These are phyloP conservation scores for Ctenicera cuprea DNA, from an alignment of 2,888 invertebrate genomes.

Conservation along the genomic window DNA sequence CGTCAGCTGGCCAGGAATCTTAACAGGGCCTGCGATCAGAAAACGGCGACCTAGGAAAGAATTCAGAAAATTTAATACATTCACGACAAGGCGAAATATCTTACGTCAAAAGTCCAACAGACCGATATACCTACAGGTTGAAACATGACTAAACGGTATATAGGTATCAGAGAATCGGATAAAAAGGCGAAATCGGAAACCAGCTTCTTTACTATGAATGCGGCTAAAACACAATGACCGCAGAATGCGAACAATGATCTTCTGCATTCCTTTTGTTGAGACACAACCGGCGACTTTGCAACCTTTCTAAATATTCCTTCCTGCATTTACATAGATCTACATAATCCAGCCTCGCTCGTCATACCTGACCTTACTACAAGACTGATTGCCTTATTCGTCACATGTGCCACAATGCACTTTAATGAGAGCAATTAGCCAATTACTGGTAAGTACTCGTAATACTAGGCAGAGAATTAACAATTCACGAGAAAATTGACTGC, in stretches of 20 bases:
- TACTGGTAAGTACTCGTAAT: not conserved
- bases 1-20: not conserved
- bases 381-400: constrained; percentile 1
- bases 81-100: constrained; percentile 3
- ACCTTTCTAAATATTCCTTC: constrained; percentile 37
- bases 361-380: constrained; percentile 3
- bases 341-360: not conserved
- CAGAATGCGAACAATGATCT: constrained; percentile 49
- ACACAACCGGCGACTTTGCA: constrained; percentile 27
- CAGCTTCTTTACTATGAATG: constrained; percentile 26
- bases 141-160: constrained; percentile 14
- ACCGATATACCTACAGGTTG: constrained; percentile 26
- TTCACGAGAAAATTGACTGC: not conserved
- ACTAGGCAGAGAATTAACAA: constrained; percentile 10
- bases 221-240: constrained; percentile 43
- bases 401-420: not conserved
- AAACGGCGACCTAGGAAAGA: constrained; percentile 23
- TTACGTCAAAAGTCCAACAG: not conserved
- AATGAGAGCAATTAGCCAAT: constrained; percentile 13
- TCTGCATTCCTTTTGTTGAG: constrained; percentile 39
- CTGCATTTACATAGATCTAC: constrained; percentile 29
- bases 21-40: not conserved
- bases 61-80: constrained; percentile 23
- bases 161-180: not conserved
- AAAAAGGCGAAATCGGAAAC: constrained; percentile 27